Conservation (phyloP, 2,888 invertebrate species). For the Sicus ferrugineus region DNA sequence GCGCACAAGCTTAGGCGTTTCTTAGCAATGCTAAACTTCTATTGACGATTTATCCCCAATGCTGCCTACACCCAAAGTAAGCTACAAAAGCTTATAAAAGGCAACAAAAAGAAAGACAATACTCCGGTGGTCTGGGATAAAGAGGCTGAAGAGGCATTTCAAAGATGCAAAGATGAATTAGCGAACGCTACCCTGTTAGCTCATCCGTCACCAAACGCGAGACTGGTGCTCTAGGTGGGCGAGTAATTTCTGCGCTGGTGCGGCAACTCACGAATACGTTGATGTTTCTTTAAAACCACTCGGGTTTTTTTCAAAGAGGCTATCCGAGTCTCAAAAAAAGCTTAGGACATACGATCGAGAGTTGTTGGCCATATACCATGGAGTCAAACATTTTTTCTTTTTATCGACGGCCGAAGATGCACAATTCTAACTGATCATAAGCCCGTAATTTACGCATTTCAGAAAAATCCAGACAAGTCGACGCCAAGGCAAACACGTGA, state of each 20-base stretch:
- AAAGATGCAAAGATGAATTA: constrained; percentile 1
- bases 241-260: constrained; percentile 38
- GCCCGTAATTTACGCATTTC: neutral
- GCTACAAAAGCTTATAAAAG: constrained; percentile 32
- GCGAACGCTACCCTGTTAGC: constrained; percentile 22
- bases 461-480: constrained; percentile 6
- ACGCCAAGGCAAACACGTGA: constrained; percentile 9
- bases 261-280: constrained; percentile 15
- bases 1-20: constrained; percentile 32
- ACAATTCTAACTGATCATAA: constrained; percentile 31
- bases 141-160: constrained; percentile 14
- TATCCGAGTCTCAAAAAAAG: constrained; percentile 14
- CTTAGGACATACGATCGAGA: constrained; percentile 21
- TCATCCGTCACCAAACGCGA: constrained; percentile 11
- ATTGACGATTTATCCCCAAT: constrained; percentile 26
- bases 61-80: constrained; percentile 37
- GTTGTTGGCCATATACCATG: constrained; percentile 21
- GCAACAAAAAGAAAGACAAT: constrained; percentile 34
- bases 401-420: constrained; percentile 25
- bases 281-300: constrained; percentile 11
- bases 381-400: constrained; percentile 25
- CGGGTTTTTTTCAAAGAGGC: constrained; percentile 8
- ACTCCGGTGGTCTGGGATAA: neutral
- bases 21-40: constrained; percentile 14
- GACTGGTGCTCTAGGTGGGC: constrained; percentile 34